phyloP scores from a whole-genome alignment of 2,113 vertebrate genomes.

The Terrapene triunguis region DNA sequence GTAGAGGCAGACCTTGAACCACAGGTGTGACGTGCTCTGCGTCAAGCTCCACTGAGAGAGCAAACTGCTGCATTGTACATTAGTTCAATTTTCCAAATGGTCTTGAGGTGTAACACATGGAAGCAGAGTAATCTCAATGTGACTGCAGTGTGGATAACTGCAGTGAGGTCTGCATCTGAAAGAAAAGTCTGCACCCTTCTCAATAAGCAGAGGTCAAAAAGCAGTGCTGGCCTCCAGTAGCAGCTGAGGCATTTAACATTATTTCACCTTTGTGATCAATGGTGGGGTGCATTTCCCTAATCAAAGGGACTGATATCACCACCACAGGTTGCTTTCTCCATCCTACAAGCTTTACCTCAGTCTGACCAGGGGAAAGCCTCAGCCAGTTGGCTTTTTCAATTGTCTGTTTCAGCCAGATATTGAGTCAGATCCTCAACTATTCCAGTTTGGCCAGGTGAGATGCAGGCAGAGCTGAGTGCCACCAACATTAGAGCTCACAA shows the following conservation, averaged over 20 bases:
- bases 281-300: not conserved
- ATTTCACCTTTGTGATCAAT: not conserved
- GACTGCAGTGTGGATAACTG: not conserved
- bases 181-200: not conserved
- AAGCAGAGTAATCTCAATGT: not conserved
- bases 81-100: not conserved
- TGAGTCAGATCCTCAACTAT: not conserved
- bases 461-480: not conserved
- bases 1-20: not conserved
- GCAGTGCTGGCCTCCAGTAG: not conserved
- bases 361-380: not conserved
- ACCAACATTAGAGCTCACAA: not conserved
- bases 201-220: not conserved
- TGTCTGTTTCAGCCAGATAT: not conserved
- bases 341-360: not conserved
- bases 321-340: not conserved
- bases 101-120: not conserved
- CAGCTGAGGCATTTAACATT: not conserved
- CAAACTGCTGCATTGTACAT: not conserved
- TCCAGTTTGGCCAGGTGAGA: not conserved
- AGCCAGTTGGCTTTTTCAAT: not conserved
- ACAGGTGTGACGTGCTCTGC: not conserved
- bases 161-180: not conserved
- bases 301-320: not conserved
- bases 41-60: fast-evolving